Percentiles rank a stretch among this genome's conserved stretches.
Evolutionary conservation across 23 tunicate genomes (phyloP).

Genomic region (Phallusia fumigata): DNA sequence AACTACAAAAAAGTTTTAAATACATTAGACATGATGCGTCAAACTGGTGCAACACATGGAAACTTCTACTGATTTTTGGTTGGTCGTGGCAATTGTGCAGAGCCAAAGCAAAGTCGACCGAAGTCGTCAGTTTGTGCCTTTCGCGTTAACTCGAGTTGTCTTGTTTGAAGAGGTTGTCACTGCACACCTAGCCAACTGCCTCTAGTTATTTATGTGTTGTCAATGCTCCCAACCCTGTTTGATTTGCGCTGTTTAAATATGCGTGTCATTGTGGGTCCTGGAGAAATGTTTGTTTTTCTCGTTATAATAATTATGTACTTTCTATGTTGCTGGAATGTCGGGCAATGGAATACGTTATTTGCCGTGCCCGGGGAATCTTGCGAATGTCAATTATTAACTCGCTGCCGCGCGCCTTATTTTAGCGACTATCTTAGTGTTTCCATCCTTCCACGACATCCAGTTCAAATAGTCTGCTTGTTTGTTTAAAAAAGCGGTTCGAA

Average conservation of each 20-base stretch:
- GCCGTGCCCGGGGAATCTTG: conserved; percentile 16
- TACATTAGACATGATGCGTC: no score
- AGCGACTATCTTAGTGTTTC: not conserved
- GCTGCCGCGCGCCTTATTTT: not conserved
- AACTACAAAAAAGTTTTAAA: no score
- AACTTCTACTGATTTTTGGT: no score
- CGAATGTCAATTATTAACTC: conserved; percentile 46
- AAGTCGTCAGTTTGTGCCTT: not conserved
- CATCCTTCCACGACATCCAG: not conserved
- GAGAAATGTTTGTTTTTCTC: conserved; percentile 44
- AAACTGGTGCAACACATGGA: no score
- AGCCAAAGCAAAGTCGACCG: not conserved
- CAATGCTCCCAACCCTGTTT: conserved; percentile 13
- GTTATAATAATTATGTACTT: conserved; percentile 61
- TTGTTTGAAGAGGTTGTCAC: conserved; percentile 15
- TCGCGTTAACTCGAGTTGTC: not conserved
- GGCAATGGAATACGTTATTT: conserved; percentile 29
- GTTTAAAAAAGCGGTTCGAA: not conserved
- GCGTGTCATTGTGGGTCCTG: conserved; percentile 9
- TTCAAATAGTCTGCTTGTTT: conserved; percentile 1
- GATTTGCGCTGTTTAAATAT: conserved; percentile 50
- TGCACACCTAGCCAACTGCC: conserved; percentile 14
- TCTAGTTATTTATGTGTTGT: conserved; percentile 3
- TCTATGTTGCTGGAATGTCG: conserved; percentile 48
- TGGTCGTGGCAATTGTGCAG: no score